Evolutionary conservation across 2,797 vertebrate genomes (phyloP), one percentile per base, ranked within the genome.

Genomic region (Myripristis murdjan): DNA sequence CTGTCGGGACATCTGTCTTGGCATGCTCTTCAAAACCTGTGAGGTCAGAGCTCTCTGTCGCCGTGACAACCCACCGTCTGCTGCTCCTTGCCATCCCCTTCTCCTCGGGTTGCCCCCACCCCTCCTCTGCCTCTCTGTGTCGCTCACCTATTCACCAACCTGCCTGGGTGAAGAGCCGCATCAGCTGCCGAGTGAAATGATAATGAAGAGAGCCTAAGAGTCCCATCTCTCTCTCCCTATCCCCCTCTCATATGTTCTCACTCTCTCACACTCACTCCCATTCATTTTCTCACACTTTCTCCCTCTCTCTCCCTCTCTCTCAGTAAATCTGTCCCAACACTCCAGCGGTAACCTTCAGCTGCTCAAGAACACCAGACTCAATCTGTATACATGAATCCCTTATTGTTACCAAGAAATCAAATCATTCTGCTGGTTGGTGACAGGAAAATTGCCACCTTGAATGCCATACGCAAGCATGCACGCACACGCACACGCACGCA

Each of bases 381-480:
- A 84, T 92, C 89, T 85, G 79, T 82, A 81, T 82, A 84, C 80
- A 89, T 72, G 76, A 88, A 86, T 89, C 73, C 71, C 84, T 88
- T 79, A 90, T 88, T 90, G 84, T 87, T 84, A 76, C 82, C 71
- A 55, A 73, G 76, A 81, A 91, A 91, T 91, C 82, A 84, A 89
- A 90, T 91, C 77, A 84, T 83, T 92, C 82, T 78, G 72, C 71
- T 33, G 61, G 69, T 59, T 47, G 54, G 77, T 87, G 91, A 92
- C 83, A 82, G 82, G 77, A 84, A 88, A 87, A 91, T 88, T 90
- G 78, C 74, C 79, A 83, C 80, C 63, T 77, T 79, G 66, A 86
- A 83, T 22, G 61, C 52, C 6, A 48, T 70, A 72, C 73, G 70
- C 52, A 39, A 53, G 47, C 49, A 65, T 60, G 41, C 51, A 54